Percentiles rank a stretch among this genome's conserved stretches.
Evolutionary conservation across 2,113 vertebrate species (phyloP).

Genomic region (Pedionomus torquatus): DNA sequence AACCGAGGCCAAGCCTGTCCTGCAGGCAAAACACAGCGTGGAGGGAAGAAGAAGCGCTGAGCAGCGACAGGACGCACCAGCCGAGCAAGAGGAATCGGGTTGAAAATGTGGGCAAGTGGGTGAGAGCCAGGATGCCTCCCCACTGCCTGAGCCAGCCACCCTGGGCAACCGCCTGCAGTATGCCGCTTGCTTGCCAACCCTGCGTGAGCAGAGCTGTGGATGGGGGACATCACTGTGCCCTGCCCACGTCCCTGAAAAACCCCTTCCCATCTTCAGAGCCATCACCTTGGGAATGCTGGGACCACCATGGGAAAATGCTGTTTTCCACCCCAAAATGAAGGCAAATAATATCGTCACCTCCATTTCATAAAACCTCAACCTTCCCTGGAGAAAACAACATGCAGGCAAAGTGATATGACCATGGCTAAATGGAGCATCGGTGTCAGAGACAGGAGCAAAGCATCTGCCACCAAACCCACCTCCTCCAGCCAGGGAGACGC

Average conservation of each 20-base stretch:
- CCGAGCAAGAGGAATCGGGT: not conserved
- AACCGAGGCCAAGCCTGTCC: not conserved
- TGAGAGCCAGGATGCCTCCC: not conserved
- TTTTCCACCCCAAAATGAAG: not conserved
- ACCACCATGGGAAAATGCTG: not conserved
- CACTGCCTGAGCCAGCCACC: not conserved
- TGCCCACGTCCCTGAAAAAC: not conserved
- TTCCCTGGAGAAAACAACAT: fast-evolving
- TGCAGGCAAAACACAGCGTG: not conserved
- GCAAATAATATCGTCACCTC: fast-evolving
- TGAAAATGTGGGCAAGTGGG: not conserved
- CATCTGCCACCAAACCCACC: not conserved
- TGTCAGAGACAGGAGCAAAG: not conserved
- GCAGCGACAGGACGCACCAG: not conserved
- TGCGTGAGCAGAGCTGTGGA: fast-evolving
- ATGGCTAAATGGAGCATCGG: fast-evolving
- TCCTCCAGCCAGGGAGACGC: fast-evolving
- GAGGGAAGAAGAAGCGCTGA: not conserved
- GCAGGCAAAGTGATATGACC: not conserved
- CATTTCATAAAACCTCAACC: not conserved
- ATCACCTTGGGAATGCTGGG: not conserved
- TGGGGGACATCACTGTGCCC: not conserved
- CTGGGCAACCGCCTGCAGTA: not conserved
- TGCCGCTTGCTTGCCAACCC: not conserved
- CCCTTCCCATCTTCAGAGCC: not conserved